These are phyloP conservation scores for Brachypodius melanocephalos DNA, from an alignment of 2,113 vertebrate species.

Conservation along the genomic window DNA sequence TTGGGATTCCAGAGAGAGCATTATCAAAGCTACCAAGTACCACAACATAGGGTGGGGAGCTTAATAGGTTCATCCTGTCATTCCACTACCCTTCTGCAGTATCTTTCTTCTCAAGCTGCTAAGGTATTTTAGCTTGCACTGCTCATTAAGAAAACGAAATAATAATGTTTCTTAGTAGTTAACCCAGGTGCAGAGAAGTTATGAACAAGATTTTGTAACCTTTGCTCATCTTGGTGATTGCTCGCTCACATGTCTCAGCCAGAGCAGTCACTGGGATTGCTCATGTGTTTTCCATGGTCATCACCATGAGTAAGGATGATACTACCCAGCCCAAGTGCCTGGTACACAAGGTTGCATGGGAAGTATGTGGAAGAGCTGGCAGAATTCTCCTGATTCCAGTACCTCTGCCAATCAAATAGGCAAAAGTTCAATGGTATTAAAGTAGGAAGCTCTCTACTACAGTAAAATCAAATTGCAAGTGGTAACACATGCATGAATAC, in stretches of 20 bases:
- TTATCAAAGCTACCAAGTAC: background rate
- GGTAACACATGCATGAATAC: background rate
- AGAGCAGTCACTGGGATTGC: background rate
- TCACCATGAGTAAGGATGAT: background rate
- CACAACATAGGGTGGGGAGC: background rate
- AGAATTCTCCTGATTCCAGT: background rate
- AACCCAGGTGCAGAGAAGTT: background rate
- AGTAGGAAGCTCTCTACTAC: background rate
- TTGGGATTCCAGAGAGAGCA: background rate
- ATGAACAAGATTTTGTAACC: background rate
- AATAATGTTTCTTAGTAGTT: background rate
- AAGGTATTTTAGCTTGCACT: background rate
- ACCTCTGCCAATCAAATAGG: background rate
- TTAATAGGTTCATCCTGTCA: background rate
- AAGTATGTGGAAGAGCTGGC: background rate
- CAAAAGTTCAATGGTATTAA: background rate
- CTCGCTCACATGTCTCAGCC: background rate
- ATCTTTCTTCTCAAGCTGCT: background rate
- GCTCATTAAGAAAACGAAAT: background rate
- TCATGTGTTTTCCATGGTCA: background rate
- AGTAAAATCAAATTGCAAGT: background rate
- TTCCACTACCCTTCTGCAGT: background rate
- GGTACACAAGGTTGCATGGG: background rate
- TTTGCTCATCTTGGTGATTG: background rate
- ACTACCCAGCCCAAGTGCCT: background rate